These are phyloP conservation scores for Chaetophractus vellerosus DNA, from an alignment of 2,797 vertebrate genomes.

Conservation along the genomic window DNA sequence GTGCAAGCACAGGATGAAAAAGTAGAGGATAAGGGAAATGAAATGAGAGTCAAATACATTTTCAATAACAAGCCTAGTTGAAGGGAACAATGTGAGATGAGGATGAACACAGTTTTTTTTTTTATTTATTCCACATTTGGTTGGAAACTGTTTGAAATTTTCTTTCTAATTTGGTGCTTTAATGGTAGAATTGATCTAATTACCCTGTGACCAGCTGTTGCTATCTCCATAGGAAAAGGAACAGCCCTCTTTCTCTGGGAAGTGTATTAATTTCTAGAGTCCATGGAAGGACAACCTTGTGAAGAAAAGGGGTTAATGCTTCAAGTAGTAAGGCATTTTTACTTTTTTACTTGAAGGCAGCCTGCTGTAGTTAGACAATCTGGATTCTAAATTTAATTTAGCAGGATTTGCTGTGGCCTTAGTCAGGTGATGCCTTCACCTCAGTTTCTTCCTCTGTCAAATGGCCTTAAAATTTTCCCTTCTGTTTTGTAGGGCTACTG, in stretches of 20 bases:
- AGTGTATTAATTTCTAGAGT: rapidly evolving
- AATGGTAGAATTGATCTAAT: not conserved
- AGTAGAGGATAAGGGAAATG: rapidly evolving
- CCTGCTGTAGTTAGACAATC: rapidly evolving
- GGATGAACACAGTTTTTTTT: too few relatives aligned
- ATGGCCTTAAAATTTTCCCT: not conserved
- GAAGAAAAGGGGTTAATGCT: not conserved
- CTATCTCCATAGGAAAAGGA: too few relatives aligned
- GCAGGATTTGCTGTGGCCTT: rapidly evolving
- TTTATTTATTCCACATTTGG: not conserved
- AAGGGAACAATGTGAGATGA: not conserved
- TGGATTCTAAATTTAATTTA: too few relatives aligned
- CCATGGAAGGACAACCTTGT: rapidly evolving
- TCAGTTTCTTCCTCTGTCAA: not conserved
- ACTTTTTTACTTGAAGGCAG: too few relatives aligned
- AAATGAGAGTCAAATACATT: rapidly evolving
- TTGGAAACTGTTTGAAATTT: not conserved
- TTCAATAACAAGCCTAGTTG: rapidly evolving
- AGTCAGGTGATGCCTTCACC: rapidly evolving
- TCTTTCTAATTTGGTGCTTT: not conserved
- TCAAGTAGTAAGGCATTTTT: not conserved
- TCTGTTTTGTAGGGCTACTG: not conserved
- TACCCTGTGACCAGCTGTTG: not conserved
- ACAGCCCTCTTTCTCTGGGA: not conserved
- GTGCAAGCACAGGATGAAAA: too few relatives aligned